phyloP scores from a whole-genome alignment of 2,113 vertebrate species.

The Falco punctatus region DNA sequence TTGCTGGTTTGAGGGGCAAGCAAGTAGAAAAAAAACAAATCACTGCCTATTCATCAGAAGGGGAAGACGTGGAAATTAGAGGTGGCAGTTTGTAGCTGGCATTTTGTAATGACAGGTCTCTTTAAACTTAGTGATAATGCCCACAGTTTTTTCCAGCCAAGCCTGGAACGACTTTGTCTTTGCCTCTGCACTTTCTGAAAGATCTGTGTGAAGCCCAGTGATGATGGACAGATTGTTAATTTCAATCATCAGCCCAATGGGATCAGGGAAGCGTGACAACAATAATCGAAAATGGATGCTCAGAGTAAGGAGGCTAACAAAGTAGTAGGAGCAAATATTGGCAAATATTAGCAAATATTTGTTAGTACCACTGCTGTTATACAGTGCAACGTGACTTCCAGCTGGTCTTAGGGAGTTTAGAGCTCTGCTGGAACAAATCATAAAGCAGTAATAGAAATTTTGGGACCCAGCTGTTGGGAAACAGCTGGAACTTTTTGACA shows the following conservation, averaged over 20 bases:
- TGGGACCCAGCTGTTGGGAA: not conserved
- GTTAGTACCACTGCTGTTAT: not conserved
- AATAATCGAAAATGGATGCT: constrained; percentile 23
- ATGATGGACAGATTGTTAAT: not conserved
- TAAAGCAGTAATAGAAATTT: not conserved
- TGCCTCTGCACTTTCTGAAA: not conserved
- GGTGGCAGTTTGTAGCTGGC: not conserved
- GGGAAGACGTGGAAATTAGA: not conserved
- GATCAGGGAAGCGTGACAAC: not conserved
- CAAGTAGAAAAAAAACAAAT: not conserved
- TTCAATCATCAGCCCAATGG: constrained; percentile 9
- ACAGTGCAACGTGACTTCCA: constrained; percentile 19
- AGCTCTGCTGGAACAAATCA: not conserved
- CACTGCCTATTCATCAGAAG: not conserved
- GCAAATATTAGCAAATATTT: constrained; percentile 56
- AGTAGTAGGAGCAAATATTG: constrained; percentile 28
- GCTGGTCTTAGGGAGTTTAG: not conserved
- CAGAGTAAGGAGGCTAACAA: constrained; percentile 4
- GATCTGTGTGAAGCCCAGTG: not conserved
- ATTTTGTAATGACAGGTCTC: not conserved
- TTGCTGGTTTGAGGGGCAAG: not conserved
- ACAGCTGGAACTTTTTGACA: not conserved
- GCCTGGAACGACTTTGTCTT: not conserved
- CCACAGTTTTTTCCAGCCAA: not conserved
- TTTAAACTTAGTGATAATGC: not conserved